Percentiles rank a stretch among this genome's conserved stretches.
These are phyloP conservation scores for Ondatra zibethicus DNA, from an alignment of 2,113 vertebrate genomes.

Conservation along the genomic window DNA sequence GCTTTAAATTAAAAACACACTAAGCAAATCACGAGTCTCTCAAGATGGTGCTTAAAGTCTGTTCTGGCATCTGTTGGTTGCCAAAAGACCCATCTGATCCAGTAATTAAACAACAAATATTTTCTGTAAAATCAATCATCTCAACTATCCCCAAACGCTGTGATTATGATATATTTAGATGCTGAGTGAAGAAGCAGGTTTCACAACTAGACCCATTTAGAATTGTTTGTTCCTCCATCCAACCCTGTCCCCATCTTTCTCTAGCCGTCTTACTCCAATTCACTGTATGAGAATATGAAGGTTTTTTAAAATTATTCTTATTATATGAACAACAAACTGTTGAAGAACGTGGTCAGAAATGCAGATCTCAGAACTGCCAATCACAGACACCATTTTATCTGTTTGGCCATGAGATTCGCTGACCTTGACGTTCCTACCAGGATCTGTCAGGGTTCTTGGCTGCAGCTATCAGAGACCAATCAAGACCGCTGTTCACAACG, in stretches of 20 bases:
- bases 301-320: constrained; percentile 48
- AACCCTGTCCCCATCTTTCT: constrained; percentile 69
- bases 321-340: constrained; percentile 46
- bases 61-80: constrained; percentile 90
- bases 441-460: not conserved
- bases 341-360: constrained; percentile 69
- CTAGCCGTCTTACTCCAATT: constrained; percentile 75
- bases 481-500: not conserved
- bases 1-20: constrained; percentile 91
- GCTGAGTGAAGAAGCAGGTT: constrained; percentile 82
- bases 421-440: constrained; percentile 47
- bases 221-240: constrained; percentile 68
- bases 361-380: constrained; percentile 66
- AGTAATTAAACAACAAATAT: constrained; percentile 92
- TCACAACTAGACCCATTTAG: constrained; percentile 78
- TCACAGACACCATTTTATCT: constrained; percentile 22
- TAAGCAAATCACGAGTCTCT: constrained; percentile 88
- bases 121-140: constrained; percentile 94
- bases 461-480: not conserved
- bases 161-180: constrained; percentile 84
- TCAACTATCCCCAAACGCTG: constrained; percentile 85
- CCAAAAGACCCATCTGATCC: constrained; percentile 90
- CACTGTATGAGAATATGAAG: constrained; percentile 70
- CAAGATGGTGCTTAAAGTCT: constrained; percentile 88
- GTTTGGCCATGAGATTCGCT: constrained; percentile 60